These are phyloP conservation scores for Maconellicoccus hirsutus DNA, from an alignment of 1,140 invertebrate species.

Conservation along the genomic window DNA sequence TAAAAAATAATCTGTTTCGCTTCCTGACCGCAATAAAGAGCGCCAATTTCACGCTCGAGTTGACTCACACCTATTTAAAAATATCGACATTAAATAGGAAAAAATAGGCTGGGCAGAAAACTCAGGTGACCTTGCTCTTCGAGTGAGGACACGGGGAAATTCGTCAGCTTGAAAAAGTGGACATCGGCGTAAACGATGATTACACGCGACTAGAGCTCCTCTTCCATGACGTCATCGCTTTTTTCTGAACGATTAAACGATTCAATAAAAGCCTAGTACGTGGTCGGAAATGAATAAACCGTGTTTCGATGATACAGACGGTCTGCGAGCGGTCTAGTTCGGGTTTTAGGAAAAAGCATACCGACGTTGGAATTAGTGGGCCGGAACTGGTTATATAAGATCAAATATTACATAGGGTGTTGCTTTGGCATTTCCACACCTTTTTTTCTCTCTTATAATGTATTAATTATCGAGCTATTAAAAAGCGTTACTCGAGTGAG, in stretches of 20 bases:
- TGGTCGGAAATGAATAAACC: neutral
- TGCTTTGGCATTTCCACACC: neutral
- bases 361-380: neutral
- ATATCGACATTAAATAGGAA: too few species aligned
- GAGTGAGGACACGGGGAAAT: too few species aligned
- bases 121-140: too few species aligned
- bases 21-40: neutral
- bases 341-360: neutral
- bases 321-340: neutral
- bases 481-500: neutral
- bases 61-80: neutral
- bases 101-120: too few species aligned
- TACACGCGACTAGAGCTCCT: neutral
- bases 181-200: too few species aligned
- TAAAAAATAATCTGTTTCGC: neutral
- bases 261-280: neutral
- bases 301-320: neutral
- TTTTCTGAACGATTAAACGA: neutral
- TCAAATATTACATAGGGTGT: neutral
- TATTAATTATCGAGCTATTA: slow-evolving; percentile 6
- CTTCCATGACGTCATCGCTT: neutral
- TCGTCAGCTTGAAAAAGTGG: too few species aligned
- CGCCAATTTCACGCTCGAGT: slow-evolving; percentile 7
- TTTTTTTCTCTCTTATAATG: neutral
- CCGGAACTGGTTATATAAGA: neutral